Evolutionary conservation across 2,797 vertebrate genomes (phyloP).

Genomic region (Anomalospiza imberbis): DNA sequence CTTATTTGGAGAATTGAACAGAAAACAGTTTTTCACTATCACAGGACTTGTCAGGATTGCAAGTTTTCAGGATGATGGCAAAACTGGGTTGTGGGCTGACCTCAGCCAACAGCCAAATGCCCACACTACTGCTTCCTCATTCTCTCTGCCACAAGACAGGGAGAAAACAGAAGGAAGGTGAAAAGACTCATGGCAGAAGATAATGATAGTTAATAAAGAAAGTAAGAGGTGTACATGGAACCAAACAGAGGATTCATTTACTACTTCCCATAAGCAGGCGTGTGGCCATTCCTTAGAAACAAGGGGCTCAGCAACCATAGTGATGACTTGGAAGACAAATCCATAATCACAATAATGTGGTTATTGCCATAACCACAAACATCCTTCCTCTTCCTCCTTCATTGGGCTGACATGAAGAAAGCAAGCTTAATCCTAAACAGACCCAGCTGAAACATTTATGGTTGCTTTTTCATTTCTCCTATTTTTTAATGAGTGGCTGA

Average conservation of each 20-base stretch:
- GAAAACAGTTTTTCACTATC: not conserved
- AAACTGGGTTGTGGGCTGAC: not conserved
- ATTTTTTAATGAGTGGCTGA: not conserved
- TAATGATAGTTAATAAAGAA: not conserved
- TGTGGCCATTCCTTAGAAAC: not conserved
- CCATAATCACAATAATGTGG: not conserved
- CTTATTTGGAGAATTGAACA: not conserved
- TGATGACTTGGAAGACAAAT: not conserved
- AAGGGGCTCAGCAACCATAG: not conserved
- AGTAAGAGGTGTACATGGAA: not conserved
- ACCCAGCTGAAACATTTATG: not conserved
- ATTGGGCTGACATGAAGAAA: not conserved
- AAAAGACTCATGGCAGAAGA: not conserved
- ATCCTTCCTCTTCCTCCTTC: not conserved
- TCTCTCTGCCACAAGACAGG: fast-evolving
- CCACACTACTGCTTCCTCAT: not conserved
- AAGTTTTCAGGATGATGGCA: not conserved
- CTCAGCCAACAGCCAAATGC: not conserved
- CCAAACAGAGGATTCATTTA: not conserved
- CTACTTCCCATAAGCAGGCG: not conserved
- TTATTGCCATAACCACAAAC: not conserved
- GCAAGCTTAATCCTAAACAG: not conserved
- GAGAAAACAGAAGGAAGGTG: not conserved
- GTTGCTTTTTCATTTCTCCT: not conserved
- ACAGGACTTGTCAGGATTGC: not conserved